A percentile compares a stretch with the other conserved stretches of the same genome.
phyloP scores from a whole-genome alignment of 2,113 vertebrate species.

The Panurus biarmicus region DNA sequence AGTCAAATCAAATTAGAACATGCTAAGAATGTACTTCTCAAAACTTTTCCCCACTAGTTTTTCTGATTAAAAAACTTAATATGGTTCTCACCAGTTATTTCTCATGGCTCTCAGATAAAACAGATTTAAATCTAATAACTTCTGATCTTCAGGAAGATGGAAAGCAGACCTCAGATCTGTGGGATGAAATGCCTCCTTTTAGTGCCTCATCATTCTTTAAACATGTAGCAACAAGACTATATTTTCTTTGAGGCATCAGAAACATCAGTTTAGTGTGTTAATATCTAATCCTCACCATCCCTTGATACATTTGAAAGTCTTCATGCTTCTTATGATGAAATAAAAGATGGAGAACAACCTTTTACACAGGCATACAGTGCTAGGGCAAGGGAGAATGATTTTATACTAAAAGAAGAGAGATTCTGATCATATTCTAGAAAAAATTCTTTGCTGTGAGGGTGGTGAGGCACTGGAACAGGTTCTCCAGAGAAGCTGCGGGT shows the following conservation, averaged over 20 bases:
- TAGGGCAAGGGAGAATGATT: not conserved
- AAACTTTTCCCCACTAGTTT: not conserved
- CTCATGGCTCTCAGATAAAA: not conserved
- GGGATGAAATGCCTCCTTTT: not conserved
- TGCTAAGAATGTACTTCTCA: not conserved
- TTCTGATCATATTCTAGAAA: not conserved
- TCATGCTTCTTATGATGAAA: not conserved
- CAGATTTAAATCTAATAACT: not conserved
- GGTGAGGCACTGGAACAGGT: not conserved
- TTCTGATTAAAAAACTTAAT: not conserved
- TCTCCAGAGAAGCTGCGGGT: not conserved
- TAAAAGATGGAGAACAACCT: not conserved
- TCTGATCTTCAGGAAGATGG: not conserved
- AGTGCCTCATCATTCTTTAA: not conserved
- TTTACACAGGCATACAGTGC: not conserved
- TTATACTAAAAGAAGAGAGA: not conserved
- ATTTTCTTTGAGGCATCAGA: not conserved
- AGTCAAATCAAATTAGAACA: not conserved
- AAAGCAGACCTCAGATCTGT: not conserved
- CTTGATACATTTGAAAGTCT: not conserved
- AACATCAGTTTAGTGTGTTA: not conserved
- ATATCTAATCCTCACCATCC: not conserved
- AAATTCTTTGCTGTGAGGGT: not conserved
- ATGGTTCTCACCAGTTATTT: not conserved
- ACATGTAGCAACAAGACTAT: not conserved